A percentile compares a stretch with the other conserved stretches of the same genome.
Evolutionary conservation across 2,888 invertebrate species (phyloP).

Genomic region (Drosophila sordidula): DNA sequence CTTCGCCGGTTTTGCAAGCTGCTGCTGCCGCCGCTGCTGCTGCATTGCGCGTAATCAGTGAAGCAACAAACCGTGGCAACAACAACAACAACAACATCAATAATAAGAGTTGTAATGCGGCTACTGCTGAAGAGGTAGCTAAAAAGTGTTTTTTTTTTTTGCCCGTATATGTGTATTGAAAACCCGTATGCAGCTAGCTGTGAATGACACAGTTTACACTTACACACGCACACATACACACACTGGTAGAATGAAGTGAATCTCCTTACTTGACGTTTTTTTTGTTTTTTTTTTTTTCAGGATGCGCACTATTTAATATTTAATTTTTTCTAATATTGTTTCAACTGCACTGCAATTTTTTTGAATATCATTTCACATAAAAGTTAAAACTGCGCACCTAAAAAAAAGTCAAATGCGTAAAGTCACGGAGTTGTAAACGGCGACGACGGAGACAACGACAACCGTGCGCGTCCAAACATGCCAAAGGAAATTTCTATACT

Average conservation of each 20-base stretch:
- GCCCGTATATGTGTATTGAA: slow-evolving; percentile 47
- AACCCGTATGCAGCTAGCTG: slow-evolving; percentile 72
- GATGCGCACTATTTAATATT: slow-evolving; percentile 14
- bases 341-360: slow-evolving; percentile 19
- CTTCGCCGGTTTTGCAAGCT: slow-evolving; percentile 78
- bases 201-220: slow-evolving; percentile 77
- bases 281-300: slow-evolving; percentile 14
- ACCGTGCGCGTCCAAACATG: slow-evolving; percentile 65
- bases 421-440: slow-evolving; percentile 37
- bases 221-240: slow-evolving; percentile 29
- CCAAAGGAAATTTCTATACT: slow-evolving; percentile 83
- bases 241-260: slow-evolving; percentile 15
- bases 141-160: slow-evolving; percentile 30
- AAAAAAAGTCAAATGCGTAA: slow-evolving; percentile 38
- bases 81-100: slow-evolving; percentile 48
- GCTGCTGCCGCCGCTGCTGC: slow-evolving; percentile 35
- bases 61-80: slow-evolving; percentile 80
- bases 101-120: slow-evolving; percentile 50
- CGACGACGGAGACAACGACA: slow-evolving; percentile 31
- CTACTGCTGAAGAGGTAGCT: slow-evolving; percentile 57
- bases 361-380: slow-evolving; percentile 15
- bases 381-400: slow-evolving; percentile 57
- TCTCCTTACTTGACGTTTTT: slow-evolving; percentile 54
- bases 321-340: slow-evolving; percentile 5
- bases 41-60: slow-evolving; percentile 81